These are phyloP conservation scores for Bombus difficillimus DNA, from an alignment of 1,140 invertebrate genomes.

Conservation along the genomic window DNA sequence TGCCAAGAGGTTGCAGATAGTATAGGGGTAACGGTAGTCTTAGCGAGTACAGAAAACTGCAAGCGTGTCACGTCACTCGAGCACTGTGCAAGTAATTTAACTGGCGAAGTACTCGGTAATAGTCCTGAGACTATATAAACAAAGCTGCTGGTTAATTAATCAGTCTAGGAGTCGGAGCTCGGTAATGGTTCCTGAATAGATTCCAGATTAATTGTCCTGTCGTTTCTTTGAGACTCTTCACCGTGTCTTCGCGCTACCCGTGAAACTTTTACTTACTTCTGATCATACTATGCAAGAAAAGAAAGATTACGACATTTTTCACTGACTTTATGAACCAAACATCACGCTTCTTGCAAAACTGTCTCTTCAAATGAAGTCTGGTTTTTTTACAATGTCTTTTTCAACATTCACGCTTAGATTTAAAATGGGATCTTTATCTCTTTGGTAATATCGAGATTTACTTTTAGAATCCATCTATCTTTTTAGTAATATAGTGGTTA, in stretches of 20 bases:
- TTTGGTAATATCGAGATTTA: background rate
- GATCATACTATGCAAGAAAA: background rate
- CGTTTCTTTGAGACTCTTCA: constrained; percentile 7
- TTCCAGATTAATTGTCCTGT: constrained; percentile 41
- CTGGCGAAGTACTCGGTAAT: constrained; percentile 46
- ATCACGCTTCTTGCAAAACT: background rate
- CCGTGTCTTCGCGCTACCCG: background rate
- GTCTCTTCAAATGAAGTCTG: background rate
- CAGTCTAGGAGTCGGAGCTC: constrained; percentile 22
- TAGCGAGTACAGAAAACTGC: constrained; percentile 32
- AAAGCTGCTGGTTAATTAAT: constrained; percentile 52
- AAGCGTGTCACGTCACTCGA: constrained; percentile 33
- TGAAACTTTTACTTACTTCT: background rate
- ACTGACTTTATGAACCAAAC: background rate
- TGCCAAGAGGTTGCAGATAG: background rate
- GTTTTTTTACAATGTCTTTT: background rate
- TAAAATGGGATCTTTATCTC: background rate
- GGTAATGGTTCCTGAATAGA: constrained; percentile 37
- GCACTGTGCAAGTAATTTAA: constrained; percentile 50
- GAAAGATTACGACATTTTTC: background rate
- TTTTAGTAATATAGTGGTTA: background rate
- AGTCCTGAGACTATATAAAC: constrained; percentile 39
- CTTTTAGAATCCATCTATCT: background rate
- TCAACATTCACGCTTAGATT: background rate
- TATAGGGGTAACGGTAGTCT: background rate